Conservation (phyloP, 2,797 vertebrate species). For the Argentina silus region DNA sequence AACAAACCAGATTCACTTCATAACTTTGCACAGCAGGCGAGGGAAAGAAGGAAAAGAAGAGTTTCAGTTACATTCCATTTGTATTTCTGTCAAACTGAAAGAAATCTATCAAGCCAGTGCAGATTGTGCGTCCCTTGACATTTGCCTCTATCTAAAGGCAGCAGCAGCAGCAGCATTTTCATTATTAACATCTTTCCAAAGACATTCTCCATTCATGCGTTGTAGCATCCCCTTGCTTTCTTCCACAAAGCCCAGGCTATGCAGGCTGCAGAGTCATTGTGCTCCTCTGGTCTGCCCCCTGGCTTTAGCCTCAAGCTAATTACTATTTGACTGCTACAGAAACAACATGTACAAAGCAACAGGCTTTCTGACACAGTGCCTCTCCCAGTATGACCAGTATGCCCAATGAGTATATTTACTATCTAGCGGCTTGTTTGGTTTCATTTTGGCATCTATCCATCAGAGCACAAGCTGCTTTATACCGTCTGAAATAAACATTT, state of each 20-base stretch:
- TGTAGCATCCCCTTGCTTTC: too few relatives aligned
- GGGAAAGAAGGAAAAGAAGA: not conserved
- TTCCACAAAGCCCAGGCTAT: too few relatives aligned
- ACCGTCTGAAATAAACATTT: slow-evolving; percentile 39
- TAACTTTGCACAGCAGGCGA: not conserved
- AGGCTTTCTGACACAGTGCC: not conserved
- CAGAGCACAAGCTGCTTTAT: slow-evolving; percentile 30
- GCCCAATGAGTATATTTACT: slow-evolving; percentile 12
- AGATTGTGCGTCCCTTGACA: too few relatives aligned
- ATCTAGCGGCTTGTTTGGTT: slow-evolving; percentile 26
- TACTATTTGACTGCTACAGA: not conserved
- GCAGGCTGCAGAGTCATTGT: too few relatives aligned
- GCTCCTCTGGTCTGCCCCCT: not conserved
- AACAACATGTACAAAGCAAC: not conserved
- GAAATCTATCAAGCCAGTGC: too few relatives aligned
- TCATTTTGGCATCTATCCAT: slow-evolving; percentile 25
- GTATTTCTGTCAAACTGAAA: too few relatives aligned
- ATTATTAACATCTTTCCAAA: too few relatives aligned
- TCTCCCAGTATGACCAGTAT: slow-evolving; percentile 25
- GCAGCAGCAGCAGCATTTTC: too few relatives aligned
- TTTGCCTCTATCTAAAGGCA: too few relatives aligned
- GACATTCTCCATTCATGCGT: too few relatives aligned
- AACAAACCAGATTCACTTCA: not conserved
- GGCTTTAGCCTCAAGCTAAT: not conserved
- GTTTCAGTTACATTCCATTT: not conserved